These are phyloP conservation scores for Eidolon helvum DNA, from an alignment of 2,113 vertebrate species.

Conservation along the genomic window DNA sequence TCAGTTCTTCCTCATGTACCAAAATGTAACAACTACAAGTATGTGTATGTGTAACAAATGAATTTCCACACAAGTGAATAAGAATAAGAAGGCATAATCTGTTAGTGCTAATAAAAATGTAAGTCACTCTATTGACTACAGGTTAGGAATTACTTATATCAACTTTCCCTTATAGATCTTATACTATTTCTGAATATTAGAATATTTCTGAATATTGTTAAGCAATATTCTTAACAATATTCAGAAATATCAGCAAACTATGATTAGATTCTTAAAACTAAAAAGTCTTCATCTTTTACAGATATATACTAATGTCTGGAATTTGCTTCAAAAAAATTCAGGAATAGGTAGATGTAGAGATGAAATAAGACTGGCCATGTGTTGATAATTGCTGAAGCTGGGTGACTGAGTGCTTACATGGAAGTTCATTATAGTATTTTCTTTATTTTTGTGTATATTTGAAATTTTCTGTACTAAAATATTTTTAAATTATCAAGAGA, in stretches of 20 bases:
- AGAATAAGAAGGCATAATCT: background rate
- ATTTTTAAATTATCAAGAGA: background rate
- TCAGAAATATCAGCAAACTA: slow-evolving; percentile 31
- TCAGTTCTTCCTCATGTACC: background rate
- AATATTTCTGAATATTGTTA: background rate
- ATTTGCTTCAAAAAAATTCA: slow-evolving; percentile 35
- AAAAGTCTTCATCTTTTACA: background rate
- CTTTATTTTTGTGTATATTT: background rate
- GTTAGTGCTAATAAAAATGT: background rate
- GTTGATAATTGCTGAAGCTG: background rate
- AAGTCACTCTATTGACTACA: background rate
- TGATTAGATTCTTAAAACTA: background rate
- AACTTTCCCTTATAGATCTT: slow-evolving; percentile 10
- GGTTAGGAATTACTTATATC: background rate
- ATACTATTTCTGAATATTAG: background rate
- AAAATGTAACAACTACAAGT: background rate
- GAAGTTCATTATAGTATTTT: background rate
- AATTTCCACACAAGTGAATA: background rate
- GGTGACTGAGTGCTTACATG: background rate
- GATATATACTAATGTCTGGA: background rate
- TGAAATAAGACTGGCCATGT: background rate
- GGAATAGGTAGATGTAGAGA: background rate
- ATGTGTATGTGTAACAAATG: background rate
- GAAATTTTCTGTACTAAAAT: slow-evolving; percentile 18
- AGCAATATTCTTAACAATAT: slow-evolving; percentile 6